Base-by-base conservation (phyloP, 2,113 vertebrate species). In the Sus scrofa region DNA sequence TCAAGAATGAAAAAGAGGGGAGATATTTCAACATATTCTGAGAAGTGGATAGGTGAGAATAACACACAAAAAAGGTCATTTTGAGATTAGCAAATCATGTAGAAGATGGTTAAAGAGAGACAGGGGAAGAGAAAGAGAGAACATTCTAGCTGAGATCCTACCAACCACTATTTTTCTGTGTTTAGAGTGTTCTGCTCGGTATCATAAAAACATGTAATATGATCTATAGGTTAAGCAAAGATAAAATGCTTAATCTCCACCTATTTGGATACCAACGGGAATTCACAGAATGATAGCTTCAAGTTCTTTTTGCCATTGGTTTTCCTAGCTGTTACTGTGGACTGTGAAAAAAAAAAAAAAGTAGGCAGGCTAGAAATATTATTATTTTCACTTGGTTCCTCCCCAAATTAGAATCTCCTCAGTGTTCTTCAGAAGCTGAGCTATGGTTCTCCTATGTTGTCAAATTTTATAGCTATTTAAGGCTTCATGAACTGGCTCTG, bases 391-490 rank as follows among this genome's bases (percentile, higher is more conserved):
- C 7, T 32, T 7, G 16, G 3, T 79, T 78, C 70, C 62, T 62
- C 27, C 24, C 9, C 8, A 87, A 32, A 16, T 13, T 54, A 78
- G 18, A 39, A 60, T 91, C 10, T 26, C 9, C 30, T 44, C 32
- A 30, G 14, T 2, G 7, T 26, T 83, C 52, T 73, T n/a, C 68
- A 27, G 30, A 62, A 30, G 9, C 18, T 50, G 14, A n/a, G 26
- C 27, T 19, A 2, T 16, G 30, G 20, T 13, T 14, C 13, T 14
- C 13, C 3, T 0, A 2, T 30, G 32, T 30, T 26, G 0, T 20
- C 16, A 2, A 19, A 16, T 20, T 26, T 0, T 7, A 26, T 4
- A 56, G 22, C 37, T 62, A 2, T 14, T 65, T 8, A 20, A 60
- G 37, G 26, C 7, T 27, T 83, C 62, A 22, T 4, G 26, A 56